Conservation (phyloP, 2,888 invertebrate species). For the Ypsolopha scabrella region DNA sequence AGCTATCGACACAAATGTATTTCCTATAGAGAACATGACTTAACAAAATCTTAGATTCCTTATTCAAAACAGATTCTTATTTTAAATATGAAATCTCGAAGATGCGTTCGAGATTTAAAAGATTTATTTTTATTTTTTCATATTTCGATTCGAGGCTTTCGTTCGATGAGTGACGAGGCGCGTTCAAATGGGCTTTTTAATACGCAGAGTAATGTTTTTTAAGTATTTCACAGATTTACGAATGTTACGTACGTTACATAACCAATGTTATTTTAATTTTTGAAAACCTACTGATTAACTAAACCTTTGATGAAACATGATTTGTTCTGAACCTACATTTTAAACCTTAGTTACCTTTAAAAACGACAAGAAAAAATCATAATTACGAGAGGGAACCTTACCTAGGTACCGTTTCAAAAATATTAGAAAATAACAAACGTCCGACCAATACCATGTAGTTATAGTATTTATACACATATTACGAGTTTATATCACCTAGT, state of each 20-base stretch:
- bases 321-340: too few relatives aligned
- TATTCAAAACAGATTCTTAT: conserved; percentile 53
- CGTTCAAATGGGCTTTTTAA: conserved; percentile 20
- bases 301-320: too few relatives aligned
- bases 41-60: conserved; percentile 38
- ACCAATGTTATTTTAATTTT: too few relatives aligned
- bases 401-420: too few relatives aligned
- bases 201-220: conserved; percentile 7
- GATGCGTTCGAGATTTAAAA: conserved; percentile 21
- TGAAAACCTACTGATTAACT: too few relatives aligned
- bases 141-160: conserved; percentile 30
- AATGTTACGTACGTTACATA: neutral
- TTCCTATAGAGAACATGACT: conserved; percentile 33
- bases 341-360: too few relatives aligned
- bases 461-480: too few relatives aligned
- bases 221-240: conserved; percentile 5
- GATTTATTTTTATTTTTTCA: conserved; percentile 36
- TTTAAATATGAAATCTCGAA: conserved; percentile 59
- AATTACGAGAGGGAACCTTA: too few relatives aligned
- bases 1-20: neutral
- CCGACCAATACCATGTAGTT: too few relatives aligned
- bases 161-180: conserved; percentile 44
- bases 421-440: too few relatives aligned
- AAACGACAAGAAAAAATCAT: too few relatives aligned
- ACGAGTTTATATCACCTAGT: conserved; percentile 6